Percentiles rank a stretch among this genome's conserved stretches.
Evolutionary conservation across 2,797 vertebrate species (phyloP).

Genomic region (Danionella dracula): DNA sequence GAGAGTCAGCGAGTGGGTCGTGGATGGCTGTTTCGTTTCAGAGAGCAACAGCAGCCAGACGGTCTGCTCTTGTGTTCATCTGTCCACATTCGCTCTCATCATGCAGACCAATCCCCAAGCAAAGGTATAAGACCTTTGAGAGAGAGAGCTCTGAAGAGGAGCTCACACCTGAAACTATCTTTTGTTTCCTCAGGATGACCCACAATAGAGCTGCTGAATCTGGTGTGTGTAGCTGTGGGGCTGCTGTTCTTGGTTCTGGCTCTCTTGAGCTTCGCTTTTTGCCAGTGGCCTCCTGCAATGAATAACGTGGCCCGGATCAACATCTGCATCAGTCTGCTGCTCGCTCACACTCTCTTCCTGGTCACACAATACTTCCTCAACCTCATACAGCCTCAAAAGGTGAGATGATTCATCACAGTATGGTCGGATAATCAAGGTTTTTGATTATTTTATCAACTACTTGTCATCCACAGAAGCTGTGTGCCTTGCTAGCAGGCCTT

Average conservation of each 20-base stretch:
- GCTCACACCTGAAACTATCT: not conserved
- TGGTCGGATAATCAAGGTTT: not conserved
- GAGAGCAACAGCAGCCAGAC: slow-evolving; percentile 54
- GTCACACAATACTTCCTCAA: slow-evolving; percentile 51
- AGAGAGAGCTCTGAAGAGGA: not conserved
- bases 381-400: slow-evolving; percentile 16
- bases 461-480: slow-evolving; percentile 61
- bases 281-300: slow-evolving; percentile 66
- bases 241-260: slow-evolving; percentile 60
- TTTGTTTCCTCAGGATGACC: slow-evolving; percentile 21
- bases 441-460: not conserved
- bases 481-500: slow-evolving; percentile 60
- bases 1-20: slow-evolving; percentile 56
- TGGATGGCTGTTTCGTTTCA: slow-evolving; percentile 53
- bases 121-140: not conserved
- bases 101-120: slow-evolving; percentile 49
- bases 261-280: slow-evolving; percentile 63
- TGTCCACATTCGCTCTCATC: slow-evolving; percentile 69
- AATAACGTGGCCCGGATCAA: slow-evolving; percentile 69
- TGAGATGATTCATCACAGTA: not conserved
- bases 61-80: slow-evolving; percentile 64
- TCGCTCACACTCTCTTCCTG: slow-evolving; percentile 58
- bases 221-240: slow-evolving; percentile 54
- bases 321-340: slow-evolving; percentile 56
- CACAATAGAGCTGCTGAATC: slow-evolving; percentile 55